These are phyloP conservation scores for Pammene fasciana DNA, from an alignment of 2,888 invertebrate species.

Conservation along the genomic window DNA sequence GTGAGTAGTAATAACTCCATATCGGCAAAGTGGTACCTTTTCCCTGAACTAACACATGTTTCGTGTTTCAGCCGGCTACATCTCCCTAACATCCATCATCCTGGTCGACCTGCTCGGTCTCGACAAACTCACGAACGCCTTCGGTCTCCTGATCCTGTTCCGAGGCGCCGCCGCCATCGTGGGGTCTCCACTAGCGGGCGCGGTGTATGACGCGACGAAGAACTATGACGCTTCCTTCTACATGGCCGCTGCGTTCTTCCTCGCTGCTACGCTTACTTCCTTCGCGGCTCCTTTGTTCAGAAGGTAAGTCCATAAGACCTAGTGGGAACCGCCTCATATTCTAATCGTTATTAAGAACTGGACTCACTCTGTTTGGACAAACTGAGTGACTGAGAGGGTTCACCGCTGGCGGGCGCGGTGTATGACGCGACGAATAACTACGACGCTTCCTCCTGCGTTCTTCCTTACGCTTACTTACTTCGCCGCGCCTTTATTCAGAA, in stretches of 20 bases:
- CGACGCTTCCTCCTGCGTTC: conserved; percentile 92
- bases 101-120: conserved; percentile 97
- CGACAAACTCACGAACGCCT: conserved; percentile 98
- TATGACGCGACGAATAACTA: conserved; percentile 94
- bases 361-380: no score
- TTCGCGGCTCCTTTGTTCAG: conserved; percentile 90
- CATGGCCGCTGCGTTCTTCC: conserved; percentile 95
- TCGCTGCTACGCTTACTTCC: conserved; percentile 92
- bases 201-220: conserved; percentile 93
- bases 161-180: conserved; percentile 97
- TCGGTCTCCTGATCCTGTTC: conserved; percentile 97
- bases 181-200: conserved; percentile 92
- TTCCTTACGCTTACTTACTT: conserved; percentile 94
- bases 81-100: conserved; percentile 98
- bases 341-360: no score
- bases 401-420: conserved; percentile 93
- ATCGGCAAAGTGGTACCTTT: no score
- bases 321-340: background rate
- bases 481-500: conserved; percentile 87
- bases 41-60: no score
- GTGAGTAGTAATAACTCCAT: no score
- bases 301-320: conserved; percentile 53
- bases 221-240: conserved; percentile 95
- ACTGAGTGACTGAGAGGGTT: conserved; percentile 84
- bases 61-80: conserved; percentile 92